Evolutionary conservation across 2,797 vertebrate genomes (phyloP).

Genomic region (Ambastaia sidthimunki): DNA sequence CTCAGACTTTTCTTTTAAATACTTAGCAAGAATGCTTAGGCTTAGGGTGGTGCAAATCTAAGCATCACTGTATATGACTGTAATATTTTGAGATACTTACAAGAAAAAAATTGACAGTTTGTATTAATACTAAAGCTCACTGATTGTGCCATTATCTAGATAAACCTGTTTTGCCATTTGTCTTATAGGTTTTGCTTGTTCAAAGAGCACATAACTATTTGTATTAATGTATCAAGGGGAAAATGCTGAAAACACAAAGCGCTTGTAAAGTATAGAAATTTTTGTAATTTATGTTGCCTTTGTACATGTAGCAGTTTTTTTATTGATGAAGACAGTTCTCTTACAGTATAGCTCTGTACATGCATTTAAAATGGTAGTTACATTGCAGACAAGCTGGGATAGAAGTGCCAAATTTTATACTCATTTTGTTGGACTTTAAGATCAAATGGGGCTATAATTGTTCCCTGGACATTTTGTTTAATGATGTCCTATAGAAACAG

Average conservation of each 20-base stretch:
- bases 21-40: too few relatives aligned
- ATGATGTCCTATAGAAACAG: background rate
- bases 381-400: constrained; percentile 15
- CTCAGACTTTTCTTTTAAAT: too few relatives aligned
- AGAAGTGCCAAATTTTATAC: constrained; percentile 25
- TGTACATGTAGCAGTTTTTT: constrained; percentile 41
- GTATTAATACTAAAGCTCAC: background rate
- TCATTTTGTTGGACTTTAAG: constrained; percentile 12
- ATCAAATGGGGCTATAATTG: constrained; percentile 17
- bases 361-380: constrained; percentile 27
- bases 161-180: background rate
- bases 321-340: constrained; percentile 19
- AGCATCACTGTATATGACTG: constrained; percentile 4
- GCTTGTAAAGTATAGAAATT: constrained; percentile 13
- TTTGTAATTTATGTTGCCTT: constrained; percentile 29
- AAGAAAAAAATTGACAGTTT: background rate
- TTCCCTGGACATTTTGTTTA: constrained; percentile 17
- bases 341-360: constrained; percentile 4
- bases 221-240: constrained; percentile 17
- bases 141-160: constrained; percentile 8
- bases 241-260: background rate
- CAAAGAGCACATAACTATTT: constrained; percentile 18
- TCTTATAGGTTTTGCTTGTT: constrained; percentile 4
- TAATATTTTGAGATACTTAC: background rate
- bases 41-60: too few relatives aligned